phyloP scores from a whole-genome alignment of 2,888 invertebrate genomes.

The Leptura quadrifasciata region DNA sequence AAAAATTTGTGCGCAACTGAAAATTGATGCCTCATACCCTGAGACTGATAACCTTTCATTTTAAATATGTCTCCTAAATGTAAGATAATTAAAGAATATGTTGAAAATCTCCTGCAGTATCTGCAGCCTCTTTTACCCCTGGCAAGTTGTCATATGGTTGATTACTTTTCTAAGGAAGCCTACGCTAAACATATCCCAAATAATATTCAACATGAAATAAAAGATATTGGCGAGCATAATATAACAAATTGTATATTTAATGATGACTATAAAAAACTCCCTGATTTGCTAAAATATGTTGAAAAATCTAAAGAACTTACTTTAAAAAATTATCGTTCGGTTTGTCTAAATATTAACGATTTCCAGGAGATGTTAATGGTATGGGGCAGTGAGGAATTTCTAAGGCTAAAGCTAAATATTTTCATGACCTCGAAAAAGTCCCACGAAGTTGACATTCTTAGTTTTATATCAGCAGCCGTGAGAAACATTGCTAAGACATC shows the following conservation, averaged over 20 bases:
- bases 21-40: slow-evolving; percentile 76
- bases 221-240: slow-evolving; percentile 70
- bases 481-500: slow-evolving; percentile 67
- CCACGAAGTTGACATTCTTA: slow-evolving; percentile 85
- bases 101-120: slow-evolving; percentile 76
- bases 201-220: slow-evolving; percentile 75
- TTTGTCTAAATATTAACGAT: slow-evolving; percentile 73
- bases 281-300: slow-evolving; percentile 65
- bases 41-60: slow-evolving; percentile 79
- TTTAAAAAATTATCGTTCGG: slow-evolving; percentile 65
- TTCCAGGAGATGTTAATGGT: slow-evolving; percentile 70
- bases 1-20: slow-evolving; percentile 81
- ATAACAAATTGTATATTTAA: slow-evolving; percentile 76
- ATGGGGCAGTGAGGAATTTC: slow-evolving; percentile 68
- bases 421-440: slow-evolving; percentile 89
- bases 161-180: slow-evolving; percentile 79
- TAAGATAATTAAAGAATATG: slow-evolving; percentile 69
- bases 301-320: slow-evolving; percentile 63
- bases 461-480: slow-evolving; percentile 78
- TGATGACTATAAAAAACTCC: slow-evolving; percentile 56
- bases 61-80: slow-evolving; percentile 70
- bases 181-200: slow-evolving; percentile 79
- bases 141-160: slow-evolving; percentile 87
- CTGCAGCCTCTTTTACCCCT: slow-evolving; percentile 79
- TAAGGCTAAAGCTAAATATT: slow-evolving; percentile 75